Evolutionary conservation across 2,888 invertebrate genomes (phyloP), one percentile per base, ranked within the genome.

Genomic region (Isotomurus palustris): DNA sequence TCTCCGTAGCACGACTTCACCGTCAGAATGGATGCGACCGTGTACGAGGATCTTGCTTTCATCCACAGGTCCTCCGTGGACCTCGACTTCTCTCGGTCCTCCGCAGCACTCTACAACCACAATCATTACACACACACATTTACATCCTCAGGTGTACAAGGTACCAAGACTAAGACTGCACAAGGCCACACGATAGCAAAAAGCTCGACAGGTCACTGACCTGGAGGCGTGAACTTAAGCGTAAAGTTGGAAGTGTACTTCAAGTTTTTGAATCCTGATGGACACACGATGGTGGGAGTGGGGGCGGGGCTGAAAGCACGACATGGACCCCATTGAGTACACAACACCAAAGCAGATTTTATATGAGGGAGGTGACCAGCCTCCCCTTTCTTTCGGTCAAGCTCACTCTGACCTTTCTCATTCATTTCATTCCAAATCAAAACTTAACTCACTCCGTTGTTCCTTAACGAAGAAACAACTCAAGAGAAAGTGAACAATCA

Each of bases 141-240:
- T 40, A n/a, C n/a, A n/a, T n/a, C n/a, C n/a, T n/a, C n/a, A n/a
- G n/a, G n/a, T n/a, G n/a, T n/a, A n/a, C n/a, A n/a, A n/a, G n/a
- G n/a, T n/a, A n/a, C n/a, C n/a, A n/a, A n/a, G n/a, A n/a, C n/a
- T n/a, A n/a, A n/a, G n/a, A n/a, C n/a, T n/a, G n/a, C n/a, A n/a
- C n/a, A n/a, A n/a, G n/a, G n/a, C n/a, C n/a, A n/a, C n/a, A n/a
- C n/a, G n/a, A n/a, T n/a, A n/a, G n/a, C n/a, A n/a, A n/a, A n/a
- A n/a, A n/a, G n/a, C n/a, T n/a, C n/a, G n/a, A n/a, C n/a, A 14
- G 41, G 6, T 19, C 27, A 25, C 57, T 53, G 32, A 64, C 64
- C 64, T 55, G 64, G 61, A 27, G 64, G 64, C 45, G 64, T 56
- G 51, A 64, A 64, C 50, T 64, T 61, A 45, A 64, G 58, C 29